These are phyloP conservation scores for Neoitamus cyanurus DNA, from an alignment of 2,888 invertebrate species.

Conservation along the genomic window DNA sequence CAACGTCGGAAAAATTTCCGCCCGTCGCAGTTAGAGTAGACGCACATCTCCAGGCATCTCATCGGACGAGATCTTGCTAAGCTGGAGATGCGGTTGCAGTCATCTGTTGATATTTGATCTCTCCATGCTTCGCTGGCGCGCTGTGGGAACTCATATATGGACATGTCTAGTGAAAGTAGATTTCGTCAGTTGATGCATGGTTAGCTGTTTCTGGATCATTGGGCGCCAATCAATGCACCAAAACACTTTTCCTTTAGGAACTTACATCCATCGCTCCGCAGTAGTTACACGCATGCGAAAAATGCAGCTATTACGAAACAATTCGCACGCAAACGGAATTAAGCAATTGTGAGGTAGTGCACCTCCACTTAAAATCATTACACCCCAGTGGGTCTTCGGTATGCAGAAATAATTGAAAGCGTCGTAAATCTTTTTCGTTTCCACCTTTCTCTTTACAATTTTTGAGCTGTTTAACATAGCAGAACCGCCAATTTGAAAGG, in stretches of 20 bases:
- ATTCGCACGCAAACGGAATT: background rate
- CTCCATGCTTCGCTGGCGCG: background rate
- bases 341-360: background rate
- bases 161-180: background rate
- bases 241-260: background rate
- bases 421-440: background rate
- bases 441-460: constrained; percentile 4
- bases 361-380: background rate
- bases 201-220: background rate
- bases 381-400: background rate
- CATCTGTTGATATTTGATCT: background rate
- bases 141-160: background rate
- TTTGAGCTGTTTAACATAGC: background rate
- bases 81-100: background rate
- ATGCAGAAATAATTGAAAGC: background rate
- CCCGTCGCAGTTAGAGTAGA: background rate
- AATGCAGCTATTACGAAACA: background rate
- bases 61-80: background rate
- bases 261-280: background rate
- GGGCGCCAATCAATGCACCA: background rate
- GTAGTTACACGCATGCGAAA: background rate
- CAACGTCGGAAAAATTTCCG: background rate
- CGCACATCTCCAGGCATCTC: background rate
- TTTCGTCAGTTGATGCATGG: background rate
- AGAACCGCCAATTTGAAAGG: no score